Evolutionary conservation across 2,113 vertebrate species (phyloP), one percentile per base, ranked within the genome.

Genomic region (Pontoporia blainvillei): DNA sequence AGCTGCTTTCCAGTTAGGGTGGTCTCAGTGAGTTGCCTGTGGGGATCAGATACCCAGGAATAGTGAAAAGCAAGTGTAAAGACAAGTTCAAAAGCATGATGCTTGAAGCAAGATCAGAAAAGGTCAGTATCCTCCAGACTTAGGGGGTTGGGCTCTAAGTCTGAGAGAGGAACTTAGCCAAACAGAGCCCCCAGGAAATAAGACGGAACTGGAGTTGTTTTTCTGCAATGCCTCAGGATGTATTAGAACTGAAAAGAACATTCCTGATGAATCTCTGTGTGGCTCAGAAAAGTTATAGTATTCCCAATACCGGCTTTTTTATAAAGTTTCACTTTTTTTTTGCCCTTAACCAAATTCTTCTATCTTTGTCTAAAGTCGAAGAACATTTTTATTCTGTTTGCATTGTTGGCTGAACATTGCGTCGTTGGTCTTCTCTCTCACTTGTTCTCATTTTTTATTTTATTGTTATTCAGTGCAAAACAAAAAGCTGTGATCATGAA

Each of bases 301-400:
- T 49, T 90, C 49, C 49, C 41, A 69, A 31, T 84, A n/a, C 23
- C 13, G 36, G n/a, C 59, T 95, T 95, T 95, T 96, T 85, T 59
- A 41, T 54, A 39, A 96, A 92, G 23, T 41, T 59, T 29, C 61
- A 21, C 10, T 8, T 61, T 39, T 91, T 78, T 86, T 57, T 83
- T 91, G 36, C 66, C 92, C 39, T 84, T 96, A 87, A 89, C 93
- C 36, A 90, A 92, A 73, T 94, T 95, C 86, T 66, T 95, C 46
- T 90, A 39, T 64, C 73, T 96, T 94, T 97, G 88, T 96, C 81
- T 95, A 82, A 94, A 94, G 95, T 57, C 7, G 7, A 96, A 94
- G 96, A 90, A 93, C 92, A 97, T 96, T 97, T 97, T 93, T 95
- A 97, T 97, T 94, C 88, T 96, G 83, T 82, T 96, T 95, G 79